These are phyloP conservation scores for Cheilosia pagana DNA, from an alignment of 2,888 invertebrate genomes.

Conservation along the genomic window DNA sequence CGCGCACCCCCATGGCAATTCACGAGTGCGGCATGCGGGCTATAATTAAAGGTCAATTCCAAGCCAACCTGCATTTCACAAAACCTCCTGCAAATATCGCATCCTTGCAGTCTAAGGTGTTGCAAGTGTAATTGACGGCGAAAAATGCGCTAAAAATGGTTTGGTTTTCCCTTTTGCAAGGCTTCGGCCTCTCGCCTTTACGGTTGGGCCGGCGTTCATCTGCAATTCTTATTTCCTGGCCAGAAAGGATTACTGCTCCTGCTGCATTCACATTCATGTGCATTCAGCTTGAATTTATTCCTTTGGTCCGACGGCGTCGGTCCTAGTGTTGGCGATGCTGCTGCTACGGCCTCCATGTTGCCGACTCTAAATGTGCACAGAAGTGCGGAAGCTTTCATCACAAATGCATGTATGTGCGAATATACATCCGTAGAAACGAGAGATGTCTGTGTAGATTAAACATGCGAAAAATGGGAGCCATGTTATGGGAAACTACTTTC, in stretches of 20 bases:
- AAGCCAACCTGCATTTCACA: slow-evolving; percentile 55
- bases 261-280: slow-evolving; percentile 72
- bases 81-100: slow-evolving; percentile 48
- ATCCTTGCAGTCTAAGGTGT: slow-evolving; percentile 65
- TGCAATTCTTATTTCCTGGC: slow-evolving; percentile 70
- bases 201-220: slow-evolving; percentile 47
- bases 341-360: slow-evolving; percentile 16
- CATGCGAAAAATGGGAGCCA: slow-evolving; percentile 70
- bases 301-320: slow-evolving; percentile 53
- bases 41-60: slow-evolving; percentile 64
- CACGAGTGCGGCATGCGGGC: slow-evolving; percentile 57
- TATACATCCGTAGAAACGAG: slow-evolving; percentile 50
- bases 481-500: slow-evolving; percentile 70
- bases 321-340: slow-evolving; percentile 41
- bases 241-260: slow-evolving; percentile 67
- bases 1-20: slow-evolving; percentile 27
- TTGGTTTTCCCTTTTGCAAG: slow-evolving; percentile 2
- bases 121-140: slow-evolving; percentile 65
- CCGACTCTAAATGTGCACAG: slow-evolving; percentile 62
- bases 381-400: slow-evolving; percentile 72
- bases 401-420: slow-evolving; percentile 55
- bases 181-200: slow-evolving; percentile 14
- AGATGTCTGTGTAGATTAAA: slow-evolving; percentile 60
- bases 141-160: slow-evolving; percentile 49
- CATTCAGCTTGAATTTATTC: slow-evolving; percentile 70